Base-by-base conservation (phyloP, 2,113 vertebrate genomes). In the Ancistrus triradiatus region DNA sequence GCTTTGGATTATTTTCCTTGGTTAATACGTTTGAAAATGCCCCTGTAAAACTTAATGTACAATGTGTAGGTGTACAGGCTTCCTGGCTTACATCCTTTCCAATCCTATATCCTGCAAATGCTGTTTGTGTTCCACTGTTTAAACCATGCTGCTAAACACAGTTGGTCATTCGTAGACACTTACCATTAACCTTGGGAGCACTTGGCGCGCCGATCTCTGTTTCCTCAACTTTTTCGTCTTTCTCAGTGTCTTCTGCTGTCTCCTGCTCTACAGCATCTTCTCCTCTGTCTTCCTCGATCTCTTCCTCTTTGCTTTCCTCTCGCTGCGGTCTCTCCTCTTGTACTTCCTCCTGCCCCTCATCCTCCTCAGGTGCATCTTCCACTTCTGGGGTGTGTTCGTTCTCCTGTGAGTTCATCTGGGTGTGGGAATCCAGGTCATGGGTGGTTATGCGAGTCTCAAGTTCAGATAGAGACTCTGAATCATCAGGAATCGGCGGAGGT, bases 161-260 rank as follows among this genome's bases (percentile, higher is more conserved):
- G n/a, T n/a, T n/a, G n/a, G n/a, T n/a, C n/a, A n/a, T n/a, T n/a
- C n/a, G 5, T 7, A 38, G 11, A 13, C 25, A 58, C 43, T 74
- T 77, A 83, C 85, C 83, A 74, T 86, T 75, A 51, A 52, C 67
- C n/a, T 74, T 79, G 8, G 59, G 70, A 43, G 42, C 67, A 18
- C 75, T 75, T 15, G 59, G 24, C 3, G 24, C 62, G 27, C 68
- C 55, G 27, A 31, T 38, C 13, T 78, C 79, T 1, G 59, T 18
- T 8, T 57, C 51, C n/a, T 50, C 57, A 49, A 62, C 64, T 18
- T 72, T 49, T 1, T 74, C 68, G 4, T 57, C 56, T 17, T 6
- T 63, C 9, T 44, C 27, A 15, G 5, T 56, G 6, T 77, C 58
- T 25, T 5, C 7, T 22, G 18, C 14, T 59, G 5, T 58, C 25